Evolutionary conservation across 2,888 invertebrate genomes (phyloP), one percentile per base, ranked within the genome.

Genomic region (Eudemis profundana): DNA sequence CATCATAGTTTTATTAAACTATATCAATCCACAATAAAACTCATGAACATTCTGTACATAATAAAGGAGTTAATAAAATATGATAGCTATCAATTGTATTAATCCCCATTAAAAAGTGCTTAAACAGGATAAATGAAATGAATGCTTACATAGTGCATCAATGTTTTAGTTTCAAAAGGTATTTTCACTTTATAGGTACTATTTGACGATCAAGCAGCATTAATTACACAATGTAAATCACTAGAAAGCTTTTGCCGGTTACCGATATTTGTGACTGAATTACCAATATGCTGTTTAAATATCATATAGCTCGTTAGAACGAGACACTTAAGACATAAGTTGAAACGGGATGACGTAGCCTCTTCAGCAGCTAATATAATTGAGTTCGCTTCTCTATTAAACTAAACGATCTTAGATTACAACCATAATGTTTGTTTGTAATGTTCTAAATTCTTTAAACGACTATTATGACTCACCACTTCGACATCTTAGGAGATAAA

Each of bases 401-500:
- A 44, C 17, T 51, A 36, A 42, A 54, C 14, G 19, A 66, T 49
- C n/a, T 7, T 23, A 33, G 23, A 46, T 40, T 14, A 53, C 46
- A 36, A 38, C 44, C 40, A 59, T 53, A 59, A 21, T 54, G 54
- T 60, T 56, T 53, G 61, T 66, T 33, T 61, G 66, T 23, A 57
- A 46, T 14, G 42, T 19, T 50, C 23, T 51, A 51, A 50, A 38
- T 21, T 12, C 15, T 19, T 21, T 47, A 40, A 49, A 44, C 44
- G 38, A 36, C 7, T 46, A 44, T 38, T 56, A 72, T 74, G 70
- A 81, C 84, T 74, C 79, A 89, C 89, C 89, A 89, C 79, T 89
- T 89, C 40, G 89, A 89, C 89, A 89, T 89, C 64, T 76, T 82
- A 74, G 63, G 69, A 70, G 69, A 59, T 61, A 61, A 68, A 27